Conservation (phyloP, 2,888 invertebrate genomes). For the Drosophila austrosaltans region DNA sequence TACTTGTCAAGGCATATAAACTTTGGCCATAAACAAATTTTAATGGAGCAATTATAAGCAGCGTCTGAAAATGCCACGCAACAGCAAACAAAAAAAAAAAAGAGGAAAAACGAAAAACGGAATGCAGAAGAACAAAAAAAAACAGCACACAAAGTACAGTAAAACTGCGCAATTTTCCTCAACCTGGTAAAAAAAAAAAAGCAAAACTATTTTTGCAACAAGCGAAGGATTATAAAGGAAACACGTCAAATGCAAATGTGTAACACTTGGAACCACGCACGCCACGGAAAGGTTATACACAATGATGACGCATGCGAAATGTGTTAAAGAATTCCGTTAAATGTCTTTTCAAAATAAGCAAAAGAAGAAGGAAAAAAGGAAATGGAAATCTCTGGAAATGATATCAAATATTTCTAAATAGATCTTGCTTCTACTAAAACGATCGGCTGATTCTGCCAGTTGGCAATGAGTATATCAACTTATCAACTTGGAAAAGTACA, state of each 20-base stretch:
- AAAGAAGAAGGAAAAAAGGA: conserved; percentile 21
- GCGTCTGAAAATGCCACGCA: conserved; percentile 66
- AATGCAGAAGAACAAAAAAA: conserved; percentile 9
- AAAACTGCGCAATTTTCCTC: conserved; percentile 55
- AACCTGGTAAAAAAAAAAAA: conserved; percentile 46
- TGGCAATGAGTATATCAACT: no score
- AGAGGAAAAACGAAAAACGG: conserved; percentile 18
- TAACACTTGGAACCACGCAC: conserved; percentile 66
- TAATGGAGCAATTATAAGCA: conserved; percentile 78
- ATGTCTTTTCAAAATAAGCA: conserved; percentile 24
- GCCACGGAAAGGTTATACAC: conserved; percentile 42
- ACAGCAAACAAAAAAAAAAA: conserved; percentile 17
- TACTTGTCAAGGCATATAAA: conserved; percentile 68
- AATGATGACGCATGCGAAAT: conserved; percentile 67
- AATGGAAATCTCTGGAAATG: no score
- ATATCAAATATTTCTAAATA: no score
- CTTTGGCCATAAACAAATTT: conserved; percentile 74
- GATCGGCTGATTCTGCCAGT: no score
- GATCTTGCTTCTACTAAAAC: no score
- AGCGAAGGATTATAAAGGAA: conserved; percentile 23
- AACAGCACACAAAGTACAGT: conserved; percentile 20
- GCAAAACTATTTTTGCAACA: conserved; percentile 64
- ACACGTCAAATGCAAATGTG: conserved; percentile 70
- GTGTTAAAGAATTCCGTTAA: conserved; percentile 53
- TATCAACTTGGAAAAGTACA: no score